These are phyloP conservation scores for Lacanobia wlatinum DNA, from an alignment of 2,888 invertebrate genomes.

Conservation along the genomic window DNA sequence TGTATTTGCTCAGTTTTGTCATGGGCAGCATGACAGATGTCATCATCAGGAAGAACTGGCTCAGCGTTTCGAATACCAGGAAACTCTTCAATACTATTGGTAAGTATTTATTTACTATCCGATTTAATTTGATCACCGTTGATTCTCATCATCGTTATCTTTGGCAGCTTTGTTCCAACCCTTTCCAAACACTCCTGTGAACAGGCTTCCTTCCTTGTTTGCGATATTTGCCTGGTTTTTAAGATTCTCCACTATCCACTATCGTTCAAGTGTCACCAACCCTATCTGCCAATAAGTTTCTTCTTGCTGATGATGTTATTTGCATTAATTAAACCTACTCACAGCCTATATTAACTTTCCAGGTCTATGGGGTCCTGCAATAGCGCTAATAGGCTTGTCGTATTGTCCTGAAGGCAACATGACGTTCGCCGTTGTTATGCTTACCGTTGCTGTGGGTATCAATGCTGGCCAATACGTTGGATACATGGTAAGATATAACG, in stretches of 20 bases:
- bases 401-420: slow-evolving; percentile 88
- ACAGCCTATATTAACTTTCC: slow-evolving; percentile 11
- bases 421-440: slow-evolving; percentile 91
- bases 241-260: too few relatives aligned
- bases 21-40: slow-evolving; percentile 93
- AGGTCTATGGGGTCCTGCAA: slow-evolving; percentile 91
- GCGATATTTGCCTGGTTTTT: too few relatives aligned
- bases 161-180: too few relatives aligned
- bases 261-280: too few relatives aligned
- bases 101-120: slow-evolving; percentile 63
- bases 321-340: too few relatives aligned
- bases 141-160: too few relatives aligned
- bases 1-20: slow-evolving; percentile 93
- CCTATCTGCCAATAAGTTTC: too few relatives aligned
- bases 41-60: slow-evolving; percentile 88
- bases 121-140: neutral
- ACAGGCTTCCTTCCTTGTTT: too few relatives aligned
- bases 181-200: too few relatives aligned
- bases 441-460: slow-evolving; percentile 93
- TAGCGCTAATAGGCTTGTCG: slow-evolving; percentile 92
- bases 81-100: slow-evolving; percentile 93
- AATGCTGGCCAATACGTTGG: slow-evolving; percentile 91
- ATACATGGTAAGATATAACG: slow-evolving; percentile 75
- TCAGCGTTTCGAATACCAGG: slow-evolving; percentile 90
- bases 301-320: too few relatives aligned